phyloP scores from a whole-genome alignment of 2,888 invertebrate species.

The Anorthoa munda region DNA sequence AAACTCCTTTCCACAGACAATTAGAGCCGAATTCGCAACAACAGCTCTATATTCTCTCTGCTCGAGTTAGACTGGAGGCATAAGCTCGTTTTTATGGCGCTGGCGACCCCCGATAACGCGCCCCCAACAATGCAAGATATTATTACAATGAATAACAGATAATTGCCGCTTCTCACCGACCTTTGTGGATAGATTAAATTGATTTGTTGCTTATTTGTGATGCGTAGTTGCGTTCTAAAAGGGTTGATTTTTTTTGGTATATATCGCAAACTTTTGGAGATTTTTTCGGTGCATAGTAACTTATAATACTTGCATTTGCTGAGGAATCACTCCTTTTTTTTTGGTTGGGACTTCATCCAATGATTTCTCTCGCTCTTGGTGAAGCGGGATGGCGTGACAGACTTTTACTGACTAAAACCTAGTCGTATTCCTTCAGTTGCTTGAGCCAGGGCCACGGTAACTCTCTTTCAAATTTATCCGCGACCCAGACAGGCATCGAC shows the following conservation, averaged over 20 bases:
- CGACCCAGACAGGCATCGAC: too few species aligned
- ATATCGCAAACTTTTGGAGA: too few species aligned
- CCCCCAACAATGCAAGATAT: constrained; percentile 87
- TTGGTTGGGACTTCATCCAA: too few species aligned
- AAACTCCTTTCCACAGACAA: constrained; percentile 35
- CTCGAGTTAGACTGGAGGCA: constrained; percentile 86
- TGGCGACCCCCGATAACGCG: constrained; percentile 85
- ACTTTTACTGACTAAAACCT: too few species aligned
- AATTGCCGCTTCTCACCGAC: constrained; percentile 79
- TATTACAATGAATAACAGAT: constrained; percentile 85
- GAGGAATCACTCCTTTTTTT: too few species aligned
- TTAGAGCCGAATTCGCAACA: constrained; percentile 61
- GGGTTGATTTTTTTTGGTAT: constrained; percentile 35
- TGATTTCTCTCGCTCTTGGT: too few species aligned
- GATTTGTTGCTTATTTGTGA: constrained; percentile 66
- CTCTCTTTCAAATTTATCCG: too few species aligned
- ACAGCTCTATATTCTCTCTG: constrained; percentile 73
- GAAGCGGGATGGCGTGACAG: too few species aligned
- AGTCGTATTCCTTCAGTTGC: too few species aligned
- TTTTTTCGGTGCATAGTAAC: too few species aligned
- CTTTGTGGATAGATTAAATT: constrained; percentile 67
- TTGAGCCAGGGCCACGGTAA: too few species aligned
- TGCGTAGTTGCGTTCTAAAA: constrained; percentile 40
- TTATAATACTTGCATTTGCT: too few species aligned
- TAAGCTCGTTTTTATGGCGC: constrained; percentile 91